Evolutionary conservation across 2,888 invertebrate genomes (phyloP).

Genomic region (Epinotia brunnichana): DNA sequence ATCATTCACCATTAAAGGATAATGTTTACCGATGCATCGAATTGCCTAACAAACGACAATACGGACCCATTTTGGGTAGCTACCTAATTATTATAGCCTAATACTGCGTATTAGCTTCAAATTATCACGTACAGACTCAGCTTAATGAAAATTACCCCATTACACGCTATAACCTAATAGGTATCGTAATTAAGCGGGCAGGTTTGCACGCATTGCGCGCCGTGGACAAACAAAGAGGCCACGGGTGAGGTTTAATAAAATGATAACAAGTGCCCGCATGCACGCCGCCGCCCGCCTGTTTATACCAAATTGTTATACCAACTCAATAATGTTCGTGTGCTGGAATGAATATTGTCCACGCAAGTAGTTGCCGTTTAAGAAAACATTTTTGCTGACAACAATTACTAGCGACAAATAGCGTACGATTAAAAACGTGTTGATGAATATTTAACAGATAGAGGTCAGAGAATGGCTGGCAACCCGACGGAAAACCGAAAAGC

Average conservation of each 20-base stretch:
- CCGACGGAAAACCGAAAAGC: slow-evolving; percentile 55
- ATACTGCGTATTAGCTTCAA: slow-evolving; percentile 22
- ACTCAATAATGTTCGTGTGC: slow-evolving; percentile 17
- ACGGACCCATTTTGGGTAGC: slow-evolving; percentile 6
- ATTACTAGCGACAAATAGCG: not conserved
- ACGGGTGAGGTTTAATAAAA: slow-evolving; percentile 27
- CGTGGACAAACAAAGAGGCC: slow-evolving; percentile 14
- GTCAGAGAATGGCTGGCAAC: slow-evolving; percentile 50
- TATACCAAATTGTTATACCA: slow-evolving; percentile 20
- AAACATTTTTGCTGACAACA: not conserved
- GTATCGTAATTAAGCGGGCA: slow-evolving; percentile 14
- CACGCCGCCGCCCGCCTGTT: slow-evolving; percentile 7
- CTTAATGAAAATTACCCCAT: slow-evolving; percentile 37
- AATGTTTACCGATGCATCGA: not conserved
- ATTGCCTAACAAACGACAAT: not conserved
- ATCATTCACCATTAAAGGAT: not conserved
- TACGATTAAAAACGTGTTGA: not conserved
- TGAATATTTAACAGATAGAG: slow-evolving; percentile 40
- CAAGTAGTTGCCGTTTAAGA: not conserved
- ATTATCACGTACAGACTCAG: slow-evolving; percentile 32
- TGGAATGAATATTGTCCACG: too few species aligned
- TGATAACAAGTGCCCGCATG: slow-evolving; percentile 30
- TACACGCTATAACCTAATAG: slow-evolving; percentile 25
- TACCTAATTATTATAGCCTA: slow-evolving; percentile 23
- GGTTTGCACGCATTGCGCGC: slow-evolving; percentile 16